Evolutionary conservation across 2,797 vertebrate genomes (phyloP).

Genomic region (Serranus cabrilla): DNA sequence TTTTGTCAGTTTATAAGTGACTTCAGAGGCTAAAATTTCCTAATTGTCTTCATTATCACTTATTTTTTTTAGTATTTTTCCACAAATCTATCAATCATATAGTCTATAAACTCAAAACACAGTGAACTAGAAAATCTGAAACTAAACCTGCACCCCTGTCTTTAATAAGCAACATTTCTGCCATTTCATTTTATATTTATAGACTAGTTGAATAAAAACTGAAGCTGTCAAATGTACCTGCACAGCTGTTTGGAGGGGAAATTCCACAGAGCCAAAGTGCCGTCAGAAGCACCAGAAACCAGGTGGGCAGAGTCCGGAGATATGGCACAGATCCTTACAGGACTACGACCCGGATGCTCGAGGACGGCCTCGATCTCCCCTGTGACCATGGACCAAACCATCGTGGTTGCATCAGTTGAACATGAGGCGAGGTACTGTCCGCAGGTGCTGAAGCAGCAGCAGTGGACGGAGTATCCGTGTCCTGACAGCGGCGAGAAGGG

Average conservation of each 20-base stretch:
- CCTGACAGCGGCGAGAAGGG: conserved; percentile 91
- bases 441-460: conserved; percentile 93
- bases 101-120: not conserved
- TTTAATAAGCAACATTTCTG: not conserved
- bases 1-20: not conserved
- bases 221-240: conserved; percentile 76
- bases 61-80: too few species aligned
- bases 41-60: not conserved
- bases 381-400: conserved; percentile 87
- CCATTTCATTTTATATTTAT: not conserved
- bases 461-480: conserved; percentile 93
- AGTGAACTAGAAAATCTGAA: not conserved
- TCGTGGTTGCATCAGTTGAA: conserved; percentile 92
- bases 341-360: conserved; percentile 89
- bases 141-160: not conserved
- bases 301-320: conserved; percentile 85
- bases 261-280: conserved; percentile 92
- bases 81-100: not conserved
- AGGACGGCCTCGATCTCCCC: conserved; percentile 88
- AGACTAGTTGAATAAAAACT: not conserved
- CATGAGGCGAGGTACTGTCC: conserved; percentile 92
- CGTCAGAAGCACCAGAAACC: conserved; percentile 91
- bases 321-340: conserved; percentile 91
- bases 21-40: not conserved
- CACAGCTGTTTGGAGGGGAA: conserved; percentile 80